These are phyloP conservation scores for Lycaena phlaeas DNA, from an alignment of 2,888 invertebrate species.

Conservation along the genomic window DNA sequence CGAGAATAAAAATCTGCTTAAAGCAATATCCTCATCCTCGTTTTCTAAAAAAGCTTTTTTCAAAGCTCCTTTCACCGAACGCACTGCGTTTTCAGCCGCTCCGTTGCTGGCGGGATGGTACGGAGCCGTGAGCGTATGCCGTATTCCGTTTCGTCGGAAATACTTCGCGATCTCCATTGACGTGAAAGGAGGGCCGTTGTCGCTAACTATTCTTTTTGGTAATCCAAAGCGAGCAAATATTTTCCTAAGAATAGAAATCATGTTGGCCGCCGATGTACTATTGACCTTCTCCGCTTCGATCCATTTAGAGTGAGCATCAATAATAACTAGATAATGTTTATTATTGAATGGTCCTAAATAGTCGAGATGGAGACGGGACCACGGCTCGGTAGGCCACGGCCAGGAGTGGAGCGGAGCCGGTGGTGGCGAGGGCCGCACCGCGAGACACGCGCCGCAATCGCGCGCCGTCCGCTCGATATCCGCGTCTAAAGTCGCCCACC, in stretches of 20 bases:
- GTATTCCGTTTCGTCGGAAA: constrained; percentile 16
- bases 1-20: background rate
- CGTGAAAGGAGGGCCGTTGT: constrained; percentile 20
- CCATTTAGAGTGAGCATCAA: constrained; percentile 21
- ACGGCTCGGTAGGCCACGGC: constrained; percentile 16
- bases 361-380: constrained; percentile 11
- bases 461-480: background rate
- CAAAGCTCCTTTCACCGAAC: constrained; percentile 14
- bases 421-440: constrained; percentile 2
- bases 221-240: constrained; percentile 20
- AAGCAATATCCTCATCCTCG: background rate
- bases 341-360: constrained; percentile 16
- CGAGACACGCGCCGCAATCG: constrained; percentile 7
- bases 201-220: constrained; percentile 16
- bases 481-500: constrained; percentile 7
- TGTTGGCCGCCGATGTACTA: constrained; percentile 10
- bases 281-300: constrained; percentile 18
- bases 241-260: constrained; percentile 9
- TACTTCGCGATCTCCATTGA: constrained; percentile 14
- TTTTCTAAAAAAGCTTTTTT: constrained; percentile 9
- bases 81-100: constrained; percentile 18
- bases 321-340: constrained; percentile 17
- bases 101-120: constrained; percentile 19
- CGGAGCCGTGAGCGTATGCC: constrained; percentile 15
- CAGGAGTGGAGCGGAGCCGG: constrained; percentile 18